Evolutionary conservation across 2,797 vertebrate genomes (phyloP), one percentile per base, ranked within the genome.

Genomic region (Melanotaenia trifasciata): DNA sequence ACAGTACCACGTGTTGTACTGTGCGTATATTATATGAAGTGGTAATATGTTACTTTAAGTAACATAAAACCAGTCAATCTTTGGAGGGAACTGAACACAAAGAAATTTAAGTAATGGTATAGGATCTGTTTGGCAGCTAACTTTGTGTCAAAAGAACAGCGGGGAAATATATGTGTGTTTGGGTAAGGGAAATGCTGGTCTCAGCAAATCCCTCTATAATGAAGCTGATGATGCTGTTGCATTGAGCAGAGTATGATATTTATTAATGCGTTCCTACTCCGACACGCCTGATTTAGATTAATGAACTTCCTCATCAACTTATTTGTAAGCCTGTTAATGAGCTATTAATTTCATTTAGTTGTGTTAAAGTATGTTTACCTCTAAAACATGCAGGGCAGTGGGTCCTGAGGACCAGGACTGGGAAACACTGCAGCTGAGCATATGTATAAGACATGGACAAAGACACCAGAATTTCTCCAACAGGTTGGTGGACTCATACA

Each of bases 151-250:
- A 28, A 28, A 28, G 28, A 28, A 67, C 45, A 40, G 24, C 8
- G 38, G 43, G 43, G 5, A 1, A 18, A 6, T n/a, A 24, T 8
- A 32, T 0, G 12, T 20, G 35, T 65, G 65, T 61, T 26, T 54
- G 45, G 28, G 33, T 9, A 50, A n/a, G 30, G n/a, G 22, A 45
- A 5, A 40, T 2, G 18, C 12, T n/a, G 26, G 32, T 72, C 83
- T 85, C 72, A 81, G 65, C 58, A 84, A 85, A 85, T 76, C 30
- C 80, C 70, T 78, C 56, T 79, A 70, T 58, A 78, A 79, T 58
- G 16, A 57, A 69, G 58, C 26, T 32, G 6, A 5, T 8, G n/a
- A 6, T 26, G 13, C 40, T 47, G 14, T 11, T 14, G 4, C 12
- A 26, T 11, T 5, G 11, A 54, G 12, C 22, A 28, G 1, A 26